Conservation (phyloP, 2,113 vertebrate species). For the Sakesphorus luctuosus region DNA sequence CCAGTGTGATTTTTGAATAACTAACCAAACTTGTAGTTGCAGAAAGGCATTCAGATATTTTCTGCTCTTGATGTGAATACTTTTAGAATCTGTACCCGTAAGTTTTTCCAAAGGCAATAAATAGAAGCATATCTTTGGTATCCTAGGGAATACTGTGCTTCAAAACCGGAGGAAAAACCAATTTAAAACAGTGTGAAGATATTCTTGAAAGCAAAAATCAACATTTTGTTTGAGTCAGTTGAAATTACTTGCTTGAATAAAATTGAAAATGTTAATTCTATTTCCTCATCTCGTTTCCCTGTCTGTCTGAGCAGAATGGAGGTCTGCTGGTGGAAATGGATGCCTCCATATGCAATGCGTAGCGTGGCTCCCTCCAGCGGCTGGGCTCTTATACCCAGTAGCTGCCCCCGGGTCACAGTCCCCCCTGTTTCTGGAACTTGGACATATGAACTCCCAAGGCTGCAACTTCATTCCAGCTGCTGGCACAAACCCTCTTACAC, state of each 20-base stretch:
- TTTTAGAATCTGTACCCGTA: background rate
- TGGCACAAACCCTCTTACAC: background rate
- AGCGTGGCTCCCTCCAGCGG: background rate
- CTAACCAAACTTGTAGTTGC: conserved; percentile 23
- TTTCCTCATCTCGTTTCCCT: background rate
- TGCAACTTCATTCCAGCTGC: background rate
- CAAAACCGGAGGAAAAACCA: background rate
- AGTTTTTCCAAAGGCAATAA: conserved; percentile 34
- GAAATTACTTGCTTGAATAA: background rate
- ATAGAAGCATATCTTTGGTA: conserved; percentile 8
- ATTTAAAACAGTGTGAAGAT: background rate
- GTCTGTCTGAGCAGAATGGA: background rate
- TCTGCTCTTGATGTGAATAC: background rate
- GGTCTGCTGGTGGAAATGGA: background rate
- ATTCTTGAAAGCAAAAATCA: background rate
- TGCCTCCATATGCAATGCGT: no score
- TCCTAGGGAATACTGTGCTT: background rate
- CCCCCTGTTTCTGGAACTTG: background rate
- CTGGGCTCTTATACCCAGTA: background rate
- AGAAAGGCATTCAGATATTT: conserved; percentile 20
- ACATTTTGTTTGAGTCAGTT: background rate
- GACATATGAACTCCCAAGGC: background rate
- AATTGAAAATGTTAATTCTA: background rate
- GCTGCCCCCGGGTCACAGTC: background rate
- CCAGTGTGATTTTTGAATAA: conserved; percentile 26